Conservation (phyloP, 2,797 vertebrate species). For the Cacajao melanocephalus region DNA sequence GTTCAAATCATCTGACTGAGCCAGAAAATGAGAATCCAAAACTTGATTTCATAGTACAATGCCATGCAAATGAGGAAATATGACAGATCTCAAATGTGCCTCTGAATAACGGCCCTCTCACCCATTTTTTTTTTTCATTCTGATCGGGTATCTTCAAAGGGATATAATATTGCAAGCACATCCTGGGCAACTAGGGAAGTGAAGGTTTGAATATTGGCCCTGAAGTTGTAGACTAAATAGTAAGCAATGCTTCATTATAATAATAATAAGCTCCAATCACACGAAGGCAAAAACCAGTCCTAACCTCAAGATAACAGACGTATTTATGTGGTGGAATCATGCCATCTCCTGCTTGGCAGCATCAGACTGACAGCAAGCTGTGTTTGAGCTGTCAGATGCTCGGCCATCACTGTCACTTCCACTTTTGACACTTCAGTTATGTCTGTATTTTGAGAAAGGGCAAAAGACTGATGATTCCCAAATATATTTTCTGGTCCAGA, state of each 20-base stretch:
- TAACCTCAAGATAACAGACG: not conserved
- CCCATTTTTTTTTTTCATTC: not conserved
- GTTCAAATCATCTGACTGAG: conserved; percentile 47
- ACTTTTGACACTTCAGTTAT: conserved; percentile 24
- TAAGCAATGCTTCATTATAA: not conserved
- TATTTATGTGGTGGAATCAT: conserved; percentile 16
- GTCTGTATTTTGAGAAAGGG: conserved; percentile 51
- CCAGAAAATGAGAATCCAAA: conserved; percentile 67
- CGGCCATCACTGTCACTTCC: conserved; percentile 15
- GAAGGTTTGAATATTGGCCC: not conserved
- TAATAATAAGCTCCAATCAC: conserved; percentile 9
- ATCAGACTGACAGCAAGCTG: not conserved
- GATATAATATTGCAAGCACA: not conserved
- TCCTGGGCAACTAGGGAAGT: not conserved
- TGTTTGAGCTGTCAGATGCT: conserved; percentile 41
- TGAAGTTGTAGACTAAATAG: not conserved
- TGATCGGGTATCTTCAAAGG: not conserved
- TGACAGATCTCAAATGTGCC: conserved; percentile 27
- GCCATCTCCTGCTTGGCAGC: not conserved
- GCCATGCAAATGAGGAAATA: conserved; percentile 31
- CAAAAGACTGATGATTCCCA: not conserved
- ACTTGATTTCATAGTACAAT: not conserved
- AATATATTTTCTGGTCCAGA: conserved; percentile 52
- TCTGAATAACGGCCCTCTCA: not conserved
- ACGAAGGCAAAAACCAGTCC: not conserved